These are phyloP conservation scores for Nymphicus hollandicus DNA, from an alignment of 2,113 vertebrate species.

Conservation along the genomic window DNA sequence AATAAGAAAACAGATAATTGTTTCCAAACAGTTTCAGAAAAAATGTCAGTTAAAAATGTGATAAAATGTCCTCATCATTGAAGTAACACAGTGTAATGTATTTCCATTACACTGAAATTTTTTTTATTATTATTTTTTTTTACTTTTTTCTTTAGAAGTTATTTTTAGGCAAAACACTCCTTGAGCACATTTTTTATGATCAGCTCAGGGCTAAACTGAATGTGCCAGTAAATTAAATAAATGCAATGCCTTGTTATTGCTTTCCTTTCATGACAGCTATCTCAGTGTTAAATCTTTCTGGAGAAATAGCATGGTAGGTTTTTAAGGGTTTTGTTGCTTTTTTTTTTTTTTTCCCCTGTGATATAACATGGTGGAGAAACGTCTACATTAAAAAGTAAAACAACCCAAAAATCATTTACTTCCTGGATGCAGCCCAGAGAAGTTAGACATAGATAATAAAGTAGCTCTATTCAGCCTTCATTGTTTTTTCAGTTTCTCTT, in stretches of 20 bases:
- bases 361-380: neutral
- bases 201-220: neutral
- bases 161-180: neutral
- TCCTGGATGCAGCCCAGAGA: neutral
- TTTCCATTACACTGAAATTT: neutral
- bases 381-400: neutral
- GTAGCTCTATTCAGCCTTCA: neutral
- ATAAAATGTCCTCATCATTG: neutral
- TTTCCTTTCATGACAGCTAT: neutral
- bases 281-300: neutral
- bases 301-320: neutral
- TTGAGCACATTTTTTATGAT: neutral
- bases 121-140: neutral
- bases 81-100: neutral
- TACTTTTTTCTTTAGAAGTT: neutral
- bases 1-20: neutral
- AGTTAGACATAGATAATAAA: neutral
- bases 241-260: neutral
- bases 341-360: neutral
- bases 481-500: neutral
- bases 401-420: neutral
- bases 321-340: neutral
- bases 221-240: neutral
- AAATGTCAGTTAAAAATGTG: neutral
- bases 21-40: neutral